Conservation (phyloP, 2,797 vertebrate species). For the Stomatorhinus walkeri region DNA sequence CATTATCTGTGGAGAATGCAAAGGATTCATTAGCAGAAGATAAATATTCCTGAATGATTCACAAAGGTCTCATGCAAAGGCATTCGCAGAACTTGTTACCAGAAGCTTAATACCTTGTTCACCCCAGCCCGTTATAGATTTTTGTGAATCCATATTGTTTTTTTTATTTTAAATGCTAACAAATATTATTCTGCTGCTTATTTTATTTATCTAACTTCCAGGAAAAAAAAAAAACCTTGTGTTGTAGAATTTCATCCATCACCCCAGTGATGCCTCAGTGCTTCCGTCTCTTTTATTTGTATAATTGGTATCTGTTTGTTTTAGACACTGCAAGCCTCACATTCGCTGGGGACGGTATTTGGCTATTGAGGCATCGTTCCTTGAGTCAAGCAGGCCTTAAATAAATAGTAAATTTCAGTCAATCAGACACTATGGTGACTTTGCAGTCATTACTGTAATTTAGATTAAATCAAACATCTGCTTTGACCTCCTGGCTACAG, state of each 20-base stretch:
- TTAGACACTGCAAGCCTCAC: not conserved
- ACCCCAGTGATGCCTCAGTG: not conserved
- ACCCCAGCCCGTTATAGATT: not conserved
- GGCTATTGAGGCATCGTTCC: not conserved
- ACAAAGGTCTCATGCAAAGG: not conserved
- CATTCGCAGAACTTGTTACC: not conserved
- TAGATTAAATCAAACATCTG: constrained; percentile 7
- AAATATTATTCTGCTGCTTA: not conserved
- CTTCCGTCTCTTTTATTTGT: not conserved
- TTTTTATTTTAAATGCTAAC: not conserved
- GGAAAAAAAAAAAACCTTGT: not conserved
- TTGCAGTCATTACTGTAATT: constrained; percentile 14
- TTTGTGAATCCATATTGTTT: not conserved
- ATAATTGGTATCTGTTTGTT: not conserved
- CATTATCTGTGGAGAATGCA: not conserved
- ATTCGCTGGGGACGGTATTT: not conserved
- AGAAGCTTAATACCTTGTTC: not conserved
- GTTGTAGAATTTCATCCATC: not conserved
- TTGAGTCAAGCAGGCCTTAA: not conserved
- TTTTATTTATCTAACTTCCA: not conserved
- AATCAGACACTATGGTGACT: not conserved
- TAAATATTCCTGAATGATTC: constrained; percentile 8
- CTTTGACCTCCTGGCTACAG: not conserved
- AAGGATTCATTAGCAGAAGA: not conserved
- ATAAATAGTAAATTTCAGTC: constrained; percentile 1